Conservation (phyloP, 2,888 invertebrate species). For the Chydorus sphaericus region DNA sequence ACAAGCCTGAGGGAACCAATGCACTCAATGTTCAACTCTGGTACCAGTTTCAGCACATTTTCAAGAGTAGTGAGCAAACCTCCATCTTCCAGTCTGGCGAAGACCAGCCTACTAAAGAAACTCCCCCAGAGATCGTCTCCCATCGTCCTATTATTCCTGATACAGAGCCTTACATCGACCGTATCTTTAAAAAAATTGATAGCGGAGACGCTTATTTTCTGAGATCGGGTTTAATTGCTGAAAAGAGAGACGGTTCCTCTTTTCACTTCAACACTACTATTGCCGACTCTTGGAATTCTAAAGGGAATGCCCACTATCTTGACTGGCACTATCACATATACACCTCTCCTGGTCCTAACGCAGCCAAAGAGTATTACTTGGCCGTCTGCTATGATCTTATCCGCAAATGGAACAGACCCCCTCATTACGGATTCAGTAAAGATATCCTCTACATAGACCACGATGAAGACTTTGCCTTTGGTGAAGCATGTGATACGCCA, state of each 20-base stretch:
- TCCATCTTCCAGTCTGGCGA: not conserved
- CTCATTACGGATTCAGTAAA: constrained; percentile 1
- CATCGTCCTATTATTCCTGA: not conserved
- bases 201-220: not conserved
- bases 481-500: not conserved
- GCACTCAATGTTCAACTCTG: not conserved
- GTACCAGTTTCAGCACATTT: not conserved
- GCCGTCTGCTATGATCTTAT: not conserved
- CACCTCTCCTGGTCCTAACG: not conserved
- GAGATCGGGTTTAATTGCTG: not conserved
- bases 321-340: not conserved
- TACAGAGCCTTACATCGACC: not conserved
- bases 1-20: not conserved
- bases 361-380: not conserved
- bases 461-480: not conserved
- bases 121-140: not conserved
- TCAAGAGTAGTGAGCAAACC: not conserved
- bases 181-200: not conserved
- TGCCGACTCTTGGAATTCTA: not conserved
- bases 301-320: not conserved
- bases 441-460: not conserved
- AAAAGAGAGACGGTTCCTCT: not conserved
- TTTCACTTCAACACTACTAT: not conserved
- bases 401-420: constrained; percentile 7
- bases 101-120: not conserved